phyloP scores from a whole-genome alignment of 2,113 vertebrate species.

The Daphoenositta chrysoptera region DNA sequence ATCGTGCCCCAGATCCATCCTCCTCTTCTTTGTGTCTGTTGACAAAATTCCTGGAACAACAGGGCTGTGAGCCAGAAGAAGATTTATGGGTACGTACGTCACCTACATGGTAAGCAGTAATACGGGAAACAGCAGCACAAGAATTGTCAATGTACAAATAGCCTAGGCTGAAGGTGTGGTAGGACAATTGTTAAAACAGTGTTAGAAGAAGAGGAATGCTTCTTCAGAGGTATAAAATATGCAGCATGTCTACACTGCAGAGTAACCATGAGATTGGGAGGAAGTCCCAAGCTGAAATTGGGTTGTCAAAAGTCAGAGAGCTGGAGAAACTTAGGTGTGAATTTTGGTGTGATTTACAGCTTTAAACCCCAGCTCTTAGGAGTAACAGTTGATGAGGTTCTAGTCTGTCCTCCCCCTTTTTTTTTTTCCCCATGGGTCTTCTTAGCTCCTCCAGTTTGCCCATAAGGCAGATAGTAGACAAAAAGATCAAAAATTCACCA shows the following conservation, averaged over 20 bases:
- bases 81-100: conserved; percentile 20
- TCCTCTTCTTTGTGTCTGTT: neutral
- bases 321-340: neutral
- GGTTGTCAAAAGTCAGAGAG: neutral
- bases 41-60: conserved; percentile 9
- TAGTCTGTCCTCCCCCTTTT: neutral
- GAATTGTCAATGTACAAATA: neutral
- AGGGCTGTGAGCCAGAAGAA: neutral
- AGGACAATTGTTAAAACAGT: neutral
- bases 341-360: neutral
- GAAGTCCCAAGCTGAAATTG: neutral
- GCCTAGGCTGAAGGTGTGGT: neutral
- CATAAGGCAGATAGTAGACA: neutral
- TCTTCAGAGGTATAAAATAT: neutral
- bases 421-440: neutral
- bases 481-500: neutral
- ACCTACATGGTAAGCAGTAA: neutral
- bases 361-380: neutral
- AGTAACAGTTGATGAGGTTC: neutral
- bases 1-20: neutral
- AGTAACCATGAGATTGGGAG: neutral
- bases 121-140: neutral
- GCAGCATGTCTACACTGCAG: neutral
- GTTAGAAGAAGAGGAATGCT: neutral
- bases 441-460: neutral